Percentiles rank a stretch among this genome's conserved stretches.
Evolutionary conservation across 1,140 invertebrate genomes (phyloP).

Genomic region (Drosophila ogumai): DNA sequence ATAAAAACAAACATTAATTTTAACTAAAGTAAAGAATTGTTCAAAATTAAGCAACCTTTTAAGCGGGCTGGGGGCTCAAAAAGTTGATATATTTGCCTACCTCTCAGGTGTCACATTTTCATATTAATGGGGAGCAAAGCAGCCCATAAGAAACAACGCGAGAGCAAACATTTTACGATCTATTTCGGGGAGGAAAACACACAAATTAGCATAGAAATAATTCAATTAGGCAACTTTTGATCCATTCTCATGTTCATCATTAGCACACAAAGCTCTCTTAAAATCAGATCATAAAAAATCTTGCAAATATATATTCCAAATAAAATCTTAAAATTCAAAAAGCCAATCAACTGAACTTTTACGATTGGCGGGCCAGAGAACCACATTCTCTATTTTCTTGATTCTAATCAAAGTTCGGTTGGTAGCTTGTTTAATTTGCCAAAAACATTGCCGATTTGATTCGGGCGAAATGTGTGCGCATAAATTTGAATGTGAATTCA

Average conservation of each 20-base stretch:
- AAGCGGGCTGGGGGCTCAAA: slow-evolving; percentile 7
- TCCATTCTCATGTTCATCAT: slow-evolving; percentile 52
- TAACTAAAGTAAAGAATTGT: slow-evolving; percentile 47
- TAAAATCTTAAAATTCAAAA: slow-evolving; percentile 29
- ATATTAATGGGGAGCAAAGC: slow-evolving; percentile 53
- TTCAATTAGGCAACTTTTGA: slow-evolving; percentile 74
- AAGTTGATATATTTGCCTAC: slow-evolving; percentile 56
- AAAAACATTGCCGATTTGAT: slow-evolving; percentile 31
- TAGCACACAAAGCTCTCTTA: slow-evolving; percentile 59
- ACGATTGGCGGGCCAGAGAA: slow-evolving; percentile 18
- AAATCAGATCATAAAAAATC: slow-evolving; percentile 51
- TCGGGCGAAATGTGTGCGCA: slow-evolving; percentile 51
- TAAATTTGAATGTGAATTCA: slow-evolving; percentile 59
- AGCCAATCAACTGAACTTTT: slow-evolving; percentile 56
- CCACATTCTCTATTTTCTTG: slow-evolving; percentile 43
- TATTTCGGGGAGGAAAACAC: slow-evolving; percentile 37
- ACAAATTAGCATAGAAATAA: slow-evolving; percentile 77
- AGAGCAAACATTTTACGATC: slow-evolving; percentile 54
- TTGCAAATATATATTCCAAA: slow-evolving; percentile 14
- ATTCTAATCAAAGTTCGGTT: slow-evolving; percentile 50
- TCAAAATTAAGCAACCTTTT: slow-evolving; percentile 60
- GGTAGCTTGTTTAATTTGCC: slow-evolving; percentile 67
- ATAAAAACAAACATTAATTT: slow-evolving; percentile 67
- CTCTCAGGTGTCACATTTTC: slow-evolving; percentile 56
- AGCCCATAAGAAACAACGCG: slow-evolving; percentile 13